phyloP scores from a whole-genome alignment of 1,140 invertebrate genomes.

The Chlorops oryzae region DNA sequence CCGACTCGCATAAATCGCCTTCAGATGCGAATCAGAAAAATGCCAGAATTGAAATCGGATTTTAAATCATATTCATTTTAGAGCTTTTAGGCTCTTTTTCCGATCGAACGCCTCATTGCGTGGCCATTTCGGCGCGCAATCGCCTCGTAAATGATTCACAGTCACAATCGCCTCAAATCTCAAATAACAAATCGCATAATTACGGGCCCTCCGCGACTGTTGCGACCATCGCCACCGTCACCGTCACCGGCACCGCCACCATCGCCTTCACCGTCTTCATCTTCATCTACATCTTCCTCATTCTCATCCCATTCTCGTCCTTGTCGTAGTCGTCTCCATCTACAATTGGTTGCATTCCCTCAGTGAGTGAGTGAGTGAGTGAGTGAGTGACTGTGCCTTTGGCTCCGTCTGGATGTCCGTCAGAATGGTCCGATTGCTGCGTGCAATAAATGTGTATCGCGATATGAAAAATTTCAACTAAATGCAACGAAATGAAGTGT shows the following conservation, averaged over 20 bases:
- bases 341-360: too few relatives aligned
- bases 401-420: too few relatives aligned
- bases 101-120: too few relatives aligned
- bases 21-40: slow-evolving; percentile 43
- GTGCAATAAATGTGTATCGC: slow-evolving; percentile 11
- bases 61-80: slow-evolving; percentile 42
- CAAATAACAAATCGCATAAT: slow-evolving; percentile 49
- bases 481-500: slow-evolving; percentile 41
- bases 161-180: slow-evolving; percentile 48
- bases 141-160: slow-evolving; percentile 31
- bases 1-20: neutral
- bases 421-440: too few relatives aligned
- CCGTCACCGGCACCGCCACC: slow-evolving; percentile 10
- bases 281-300: neutral
- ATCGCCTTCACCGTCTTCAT: neutral
- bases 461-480: slow-evolving; percentile 46
- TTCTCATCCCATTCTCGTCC: neutral
- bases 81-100: slow-evolving; percentile 4
- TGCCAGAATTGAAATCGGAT: slow-evolving; percentile 48
- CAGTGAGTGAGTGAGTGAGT: too few relatives aligned
- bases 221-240: slow-evolving; percentile 11
- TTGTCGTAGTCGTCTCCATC: too few relatives aligned
- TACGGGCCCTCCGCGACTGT: slow-evolving; percentile 33
- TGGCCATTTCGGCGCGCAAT: slow-evolving; percentile 4
- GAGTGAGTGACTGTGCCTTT: too few relatives aligned